A percentile compares a stretch with the other conserved stretches of the same genome.
Evolutionary conservation across 2,113 vertebrate species (phyloP).

Genomic region (Salvelinus namaycush): DNA sequence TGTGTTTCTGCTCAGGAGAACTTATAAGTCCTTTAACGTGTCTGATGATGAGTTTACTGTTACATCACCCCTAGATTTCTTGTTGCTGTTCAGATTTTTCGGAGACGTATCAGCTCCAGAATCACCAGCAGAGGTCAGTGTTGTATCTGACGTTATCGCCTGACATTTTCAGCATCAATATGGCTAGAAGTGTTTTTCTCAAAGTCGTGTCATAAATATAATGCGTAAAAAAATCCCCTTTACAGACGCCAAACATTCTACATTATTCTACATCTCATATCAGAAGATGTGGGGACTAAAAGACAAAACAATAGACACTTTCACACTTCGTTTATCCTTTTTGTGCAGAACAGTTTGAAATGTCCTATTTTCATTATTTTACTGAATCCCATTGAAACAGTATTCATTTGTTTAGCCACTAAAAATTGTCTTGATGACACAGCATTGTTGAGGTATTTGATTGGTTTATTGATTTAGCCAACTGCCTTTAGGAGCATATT

Average conservation of each 20-base stretch:
- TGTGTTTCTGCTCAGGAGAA: no score
- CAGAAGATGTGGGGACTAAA: no score
- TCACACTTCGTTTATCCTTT: no score
- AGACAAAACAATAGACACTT: no score
- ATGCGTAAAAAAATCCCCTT: no score
- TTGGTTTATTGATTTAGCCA: conserved; percentile 57
- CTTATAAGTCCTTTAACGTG: no score
- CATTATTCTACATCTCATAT: no score
- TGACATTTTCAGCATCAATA: neutral
- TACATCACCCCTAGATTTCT: no score
- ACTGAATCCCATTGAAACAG: conserved; percentile 37
- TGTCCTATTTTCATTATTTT: conserved; percentile 38
- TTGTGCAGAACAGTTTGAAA: conserved; percentile 13
- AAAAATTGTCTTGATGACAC: conserved; percentile 42
- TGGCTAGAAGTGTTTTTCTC: no score
- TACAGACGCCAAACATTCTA: no score
- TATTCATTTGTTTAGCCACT: conserved; percentile 4
- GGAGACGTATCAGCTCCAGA: neutral
- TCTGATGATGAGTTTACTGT: neutral
- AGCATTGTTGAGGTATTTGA: conserved; percentile 55
- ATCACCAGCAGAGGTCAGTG: conserved; percentile 66
- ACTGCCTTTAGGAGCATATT: conserved; percentile 33
- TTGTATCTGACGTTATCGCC: conserved; percentile 25
- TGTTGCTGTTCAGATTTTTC: no score
- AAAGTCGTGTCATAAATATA: no score